Percentiles rank a stretch among this genome's conserved stretches.
phyloP scores from a whole-genome alignment of 2,888 invertebrate species.

The Halictus quadricinctus region DNA sequence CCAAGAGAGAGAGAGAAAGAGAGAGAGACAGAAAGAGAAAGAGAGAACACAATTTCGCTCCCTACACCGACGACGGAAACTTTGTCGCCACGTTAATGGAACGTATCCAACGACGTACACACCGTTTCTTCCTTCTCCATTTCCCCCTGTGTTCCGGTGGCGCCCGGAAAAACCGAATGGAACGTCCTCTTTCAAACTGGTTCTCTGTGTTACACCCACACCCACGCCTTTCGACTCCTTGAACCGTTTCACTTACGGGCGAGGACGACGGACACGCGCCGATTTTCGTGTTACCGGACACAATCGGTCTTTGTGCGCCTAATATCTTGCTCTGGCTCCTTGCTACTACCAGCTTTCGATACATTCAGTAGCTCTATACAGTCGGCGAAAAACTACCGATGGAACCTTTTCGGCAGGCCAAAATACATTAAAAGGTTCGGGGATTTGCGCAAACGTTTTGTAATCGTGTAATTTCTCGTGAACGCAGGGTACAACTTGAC shows the following conservation, averaged over 20 bases:
- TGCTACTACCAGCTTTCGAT: background rate
- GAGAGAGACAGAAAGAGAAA: too few species aligned
- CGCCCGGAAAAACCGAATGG: background rate
- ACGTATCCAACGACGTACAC: constrained; percentile 4
- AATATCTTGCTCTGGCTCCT: background rate
- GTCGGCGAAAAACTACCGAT: too few species aligned
- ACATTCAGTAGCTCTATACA: too few species aligned
- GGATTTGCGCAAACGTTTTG: too few species aligned
- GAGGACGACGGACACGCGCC: background rate
- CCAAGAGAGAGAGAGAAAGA: background rate
- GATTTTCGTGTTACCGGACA: background rate
- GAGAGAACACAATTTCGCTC: constrained; percentile 37
- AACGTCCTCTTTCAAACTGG: background rate
- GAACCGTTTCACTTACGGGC: background rate
- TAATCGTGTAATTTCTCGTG: too few species aligned
- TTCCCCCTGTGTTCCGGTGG: background rate
- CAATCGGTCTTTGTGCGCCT: background rate
- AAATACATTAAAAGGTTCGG: too few species aligned
- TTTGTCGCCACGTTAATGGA: constrained; percentile 40
- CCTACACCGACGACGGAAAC: constrained; percentile 17
- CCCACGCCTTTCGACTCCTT: background rate
- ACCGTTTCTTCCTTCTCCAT: constrained; percentile 1
- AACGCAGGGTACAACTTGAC: too few species aligned
- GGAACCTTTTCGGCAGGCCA: too few species aligned
- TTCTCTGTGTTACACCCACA: background rate